Percentiles rank a stretch among this genome's conserved stretches.
These are phyloP conservation scores for Erpetoichthys calabaricus DNA, from an alignment of 2,797 vertebrate species.

Conservation along the genomic window DNA sequence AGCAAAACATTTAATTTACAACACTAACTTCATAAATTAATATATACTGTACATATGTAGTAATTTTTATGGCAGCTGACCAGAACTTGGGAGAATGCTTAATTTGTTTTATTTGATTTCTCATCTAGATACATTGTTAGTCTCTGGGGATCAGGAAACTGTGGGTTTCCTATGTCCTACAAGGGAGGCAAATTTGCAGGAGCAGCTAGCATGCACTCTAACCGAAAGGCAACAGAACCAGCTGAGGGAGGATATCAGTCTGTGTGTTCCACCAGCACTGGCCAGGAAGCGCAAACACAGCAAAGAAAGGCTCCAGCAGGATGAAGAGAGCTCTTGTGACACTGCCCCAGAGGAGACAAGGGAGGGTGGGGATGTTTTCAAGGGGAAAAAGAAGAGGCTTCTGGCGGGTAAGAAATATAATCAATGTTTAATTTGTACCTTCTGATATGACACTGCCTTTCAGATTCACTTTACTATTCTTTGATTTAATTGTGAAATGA, in stretches of 20 bases:
- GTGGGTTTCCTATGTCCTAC: slow-evolving; percentile 47
- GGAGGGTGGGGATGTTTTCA: slow-evolving; percentile 40
- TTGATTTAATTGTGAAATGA: no score
- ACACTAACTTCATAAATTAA: no score
- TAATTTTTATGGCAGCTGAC: no score
- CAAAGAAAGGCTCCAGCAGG: slow-evolving; percentile 44
- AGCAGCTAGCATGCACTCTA: neutral
- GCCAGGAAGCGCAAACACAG: slow-evolving; percentile 65
- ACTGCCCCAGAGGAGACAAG: slow-evolving; percentile 35
- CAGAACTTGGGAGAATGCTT: no score
- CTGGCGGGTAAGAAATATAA: slow-evolving; percentile 22
- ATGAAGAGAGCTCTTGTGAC: slow-evolving; percentile 53
- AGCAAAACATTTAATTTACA: no score
- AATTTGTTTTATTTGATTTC: no score
- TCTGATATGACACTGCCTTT: no score
- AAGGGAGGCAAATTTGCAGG: slow-evolving; percentile 3
- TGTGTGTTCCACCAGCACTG: slow-evolving; percentile 40
- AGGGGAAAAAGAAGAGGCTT: slow-evolving; percentile 63
- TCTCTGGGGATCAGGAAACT: slow-evolving; percentile 41
- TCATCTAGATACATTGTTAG: slow-evolving; percentile 29
- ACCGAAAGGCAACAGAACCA: slow-evolving; percentile 35
- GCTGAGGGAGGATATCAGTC: slow-evolving; percentile 32
- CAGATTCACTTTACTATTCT: no score
- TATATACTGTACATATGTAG: no score
- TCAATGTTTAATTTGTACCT: no score